These are phyloP conservation scores for Acleris laterana DNA, from an alignment of 2,888 invertebrate species.

Conservation along the genomic window DNA sequence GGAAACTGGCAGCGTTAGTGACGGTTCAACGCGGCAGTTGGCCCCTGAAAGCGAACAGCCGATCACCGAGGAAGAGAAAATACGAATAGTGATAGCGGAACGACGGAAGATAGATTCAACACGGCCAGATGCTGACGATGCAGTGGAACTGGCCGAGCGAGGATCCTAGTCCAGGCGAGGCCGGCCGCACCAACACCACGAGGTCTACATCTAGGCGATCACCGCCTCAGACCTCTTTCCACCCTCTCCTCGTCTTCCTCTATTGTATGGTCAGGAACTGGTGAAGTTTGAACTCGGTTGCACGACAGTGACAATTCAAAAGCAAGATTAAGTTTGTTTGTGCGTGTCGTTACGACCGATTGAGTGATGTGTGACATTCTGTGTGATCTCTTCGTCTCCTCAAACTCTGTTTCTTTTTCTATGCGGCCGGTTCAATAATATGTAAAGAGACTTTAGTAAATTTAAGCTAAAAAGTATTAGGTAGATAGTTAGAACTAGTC, in stretches of 20 bases:
- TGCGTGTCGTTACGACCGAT: conserved; percentile 57
- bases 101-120: conserved; percentile 83
- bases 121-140: conserved; percentile 66
- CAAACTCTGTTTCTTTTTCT: conserved; percentile 50
- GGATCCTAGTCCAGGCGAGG: conserved; percentile 82
- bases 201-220: conserved; percentile 76
- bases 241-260: conserved; percentile 47
- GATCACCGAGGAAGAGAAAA: conserved; percentile 79
- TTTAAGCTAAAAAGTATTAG: conserved; percentile 63
- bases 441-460: conserved; percentile 75
- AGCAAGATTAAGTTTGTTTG: conserved; percentile 48
- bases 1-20: conserved; percentile 62
- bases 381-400: conserved; percentile 52
- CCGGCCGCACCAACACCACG: conserved; percentile 82
- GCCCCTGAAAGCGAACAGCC: conserved; percentile 59
- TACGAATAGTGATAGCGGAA: conserved; percentile 86
- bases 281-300: conserved; percentile 75
- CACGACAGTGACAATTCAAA: conserved; percentile 58
- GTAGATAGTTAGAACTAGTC: conserved; percentile 81
- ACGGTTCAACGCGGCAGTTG: conserved; percentile 53
- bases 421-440: conserved; percentile 80
- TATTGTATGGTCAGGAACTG: conserved; percentile 61
- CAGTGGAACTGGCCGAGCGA: conserved; percentile 72
- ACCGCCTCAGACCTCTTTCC: conserved; percentile 44
- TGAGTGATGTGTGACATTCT: conserved; percentile 54